Conservation (phyloP, 2,797 vertebrate genomes). For the Diplodus sargus region DNA sequence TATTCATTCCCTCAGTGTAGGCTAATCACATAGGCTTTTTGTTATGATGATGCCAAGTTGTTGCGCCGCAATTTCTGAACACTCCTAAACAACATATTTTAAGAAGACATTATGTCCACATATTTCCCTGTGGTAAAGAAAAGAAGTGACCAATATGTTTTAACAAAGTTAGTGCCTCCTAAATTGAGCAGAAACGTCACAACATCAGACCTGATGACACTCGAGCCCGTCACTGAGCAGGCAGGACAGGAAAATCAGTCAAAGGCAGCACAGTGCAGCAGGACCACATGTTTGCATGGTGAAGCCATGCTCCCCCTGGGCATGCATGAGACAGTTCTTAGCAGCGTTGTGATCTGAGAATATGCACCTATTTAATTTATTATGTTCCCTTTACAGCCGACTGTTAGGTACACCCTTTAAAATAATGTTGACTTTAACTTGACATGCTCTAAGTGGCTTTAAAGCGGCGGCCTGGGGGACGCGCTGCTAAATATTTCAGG, state of each 20-base stretch:
- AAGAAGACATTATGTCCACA: slow-evolving; percentile 38
- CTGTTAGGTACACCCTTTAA: slow-evolving; percentile 76
- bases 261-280: slow-evolving; percentile 8
- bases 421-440: slow-evolving; percentile 83
- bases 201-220: slow-evolving; percentile 30
- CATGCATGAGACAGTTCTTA: slow-evolving; percentile 61
- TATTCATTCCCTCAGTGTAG: slow-evolving; percentile 57
- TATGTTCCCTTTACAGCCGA: slow-evolving; percentile 70
- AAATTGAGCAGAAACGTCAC: slow-evolving; percentile 32
- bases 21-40: slow-evolving; percentile 57
- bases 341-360: slow-evolving; percentile 61
- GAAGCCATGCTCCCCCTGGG: slow-evolving; percentile 43
- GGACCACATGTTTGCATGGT: slow-evolving; percentile 18
- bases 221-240: slow-evolving; percentile 26
- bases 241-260: slow-evolving; percentile 44
- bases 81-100: slow-evolving; percentile 39
- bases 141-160: slow-evolving; percentile 42
- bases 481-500: slow-evolving; percentile 86
- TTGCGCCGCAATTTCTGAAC: slow-evolving; percentile 19
- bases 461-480: slow-evolving; percentile 79
- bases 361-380: slow-evolving; percentile 79
- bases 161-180: slow-evolving; percentile 17
- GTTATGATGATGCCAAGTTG: slow-evolving; percentile 36
- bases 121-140: slow-evolving; percentile 38
- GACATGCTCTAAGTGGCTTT: slow-evolving; percentile 83